Conservation (phyloP, 1,140 invertebrate genomes). For the Penaeus vannamei region DNA sequence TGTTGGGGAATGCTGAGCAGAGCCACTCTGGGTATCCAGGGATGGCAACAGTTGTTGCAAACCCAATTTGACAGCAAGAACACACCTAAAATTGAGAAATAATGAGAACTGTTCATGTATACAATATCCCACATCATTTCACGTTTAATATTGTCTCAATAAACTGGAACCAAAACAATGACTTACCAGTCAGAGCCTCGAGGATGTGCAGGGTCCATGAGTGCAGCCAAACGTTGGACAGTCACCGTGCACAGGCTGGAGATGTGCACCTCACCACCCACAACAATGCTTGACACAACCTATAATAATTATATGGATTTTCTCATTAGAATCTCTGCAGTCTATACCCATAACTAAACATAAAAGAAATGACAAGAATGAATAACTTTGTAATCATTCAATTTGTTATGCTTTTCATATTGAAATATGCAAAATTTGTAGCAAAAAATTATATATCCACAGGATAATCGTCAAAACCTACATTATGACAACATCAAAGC, state of each 20-base stretch:
- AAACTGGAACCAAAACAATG: no score
- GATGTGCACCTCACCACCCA: slow-evolving; percentile 75
- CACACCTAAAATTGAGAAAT: slow-evolving; percentile 47
- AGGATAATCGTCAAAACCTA: no score
- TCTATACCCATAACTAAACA: no score
- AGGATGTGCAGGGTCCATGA: slow-evolving; percentile 83
- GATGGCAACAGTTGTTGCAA: slow-evolving; percentile 54
- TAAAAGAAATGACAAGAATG: no score
- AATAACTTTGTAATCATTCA: no score
- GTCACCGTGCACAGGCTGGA: slow-evolving; percentile 75
- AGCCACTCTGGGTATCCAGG: slow-evolving; percentile 41
- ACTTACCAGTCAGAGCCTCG: slow-evolving; percentile 79
- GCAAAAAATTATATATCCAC: no score
- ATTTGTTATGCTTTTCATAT: no score
- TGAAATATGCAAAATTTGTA: no score
- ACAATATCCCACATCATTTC: no score
- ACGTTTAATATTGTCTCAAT: not conserved
- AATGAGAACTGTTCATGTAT: not conserved
- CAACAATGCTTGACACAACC: slow-evolving; percentile 64
- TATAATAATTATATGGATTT: not conserved
- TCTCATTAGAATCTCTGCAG: no score
- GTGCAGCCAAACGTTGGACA: slow-evolving; percentile 70
- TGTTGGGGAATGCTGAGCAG: slow-evolving; percentile 45
- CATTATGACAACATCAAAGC: no score
- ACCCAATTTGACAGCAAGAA: slow-evolving; percentile 58